These are phyloP conservation scores for Drosophila parabipectinata DNA, from an alignment of 1,140 invertebrate species.

Conservation along the genomic window DNA sequence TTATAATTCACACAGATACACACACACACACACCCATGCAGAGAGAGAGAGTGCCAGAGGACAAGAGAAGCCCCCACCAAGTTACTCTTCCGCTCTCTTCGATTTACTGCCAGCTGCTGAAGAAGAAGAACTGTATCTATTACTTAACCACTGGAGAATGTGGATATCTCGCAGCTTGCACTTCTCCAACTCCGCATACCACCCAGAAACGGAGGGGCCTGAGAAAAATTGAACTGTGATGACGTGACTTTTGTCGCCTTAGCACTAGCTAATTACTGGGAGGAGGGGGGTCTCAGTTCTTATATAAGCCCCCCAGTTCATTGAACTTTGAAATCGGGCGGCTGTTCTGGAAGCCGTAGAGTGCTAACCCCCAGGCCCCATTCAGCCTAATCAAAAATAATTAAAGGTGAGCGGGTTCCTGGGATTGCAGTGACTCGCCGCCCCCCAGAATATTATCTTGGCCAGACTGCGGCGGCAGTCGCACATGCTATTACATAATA, in stretches of 20 bases:
- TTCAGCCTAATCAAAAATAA: background rate
- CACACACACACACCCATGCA: conserved; percentile 12
- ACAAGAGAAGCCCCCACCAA: conserved; percentile 22
- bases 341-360: conserved; percentile 6
- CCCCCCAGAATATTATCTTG: conserved; percentile 7
- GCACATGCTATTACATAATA: conserved; percentile 79
- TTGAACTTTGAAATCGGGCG: conserved; percentile 25
- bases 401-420: background rate
- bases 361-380: background rate
- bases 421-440: background rate
- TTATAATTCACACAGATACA: conserved; percentile 67
- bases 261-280: conserved; percentile 33
- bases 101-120: conserved; percentile 9
- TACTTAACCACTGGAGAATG: conserved; percentile 55
- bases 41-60: background rate
- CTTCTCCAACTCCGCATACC: conserved; percentile 8
- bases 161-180: conserved; percentile 27
- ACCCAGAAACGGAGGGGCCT: background rate
- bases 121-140: conserved; percentile 46
- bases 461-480: conserved; percentile 8
- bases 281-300: background rate
- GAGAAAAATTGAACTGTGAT: conserved; percentile 5
- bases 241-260: conserved; percentile 39
- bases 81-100: conserved; percentile 21
- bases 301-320: conserved; percentile 16